phyloP scores from a whole-genome alignment of 2,888 invertebrate genomes.

The Petrolisthes manimaculis region DNA sequence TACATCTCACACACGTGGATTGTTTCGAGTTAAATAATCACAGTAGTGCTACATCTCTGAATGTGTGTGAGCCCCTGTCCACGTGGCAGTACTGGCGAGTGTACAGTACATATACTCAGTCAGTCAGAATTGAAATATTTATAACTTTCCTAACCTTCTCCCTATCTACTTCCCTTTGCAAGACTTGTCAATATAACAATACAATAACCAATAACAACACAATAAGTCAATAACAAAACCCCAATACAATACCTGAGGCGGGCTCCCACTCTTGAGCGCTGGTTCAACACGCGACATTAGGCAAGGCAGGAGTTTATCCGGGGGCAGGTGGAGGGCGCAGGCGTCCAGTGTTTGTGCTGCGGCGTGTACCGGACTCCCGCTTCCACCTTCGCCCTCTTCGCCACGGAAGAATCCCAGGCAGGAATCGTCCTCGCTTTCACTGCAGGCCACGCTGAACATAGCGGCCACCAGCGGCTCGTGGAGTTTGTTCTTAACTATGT shows the following conservation, averaged over 20 bases:
- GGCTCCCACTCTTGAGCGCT: slow-evolving; percentile 53
- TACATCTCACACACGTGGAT: too few relatives aligned
- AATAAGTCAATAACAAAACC: too few relatives aligned
- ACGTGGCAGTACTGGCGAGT: too few relatives aligned
- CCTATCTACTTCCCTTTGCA: too few relatives aligned
- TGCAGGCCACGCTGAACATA: slow-evolving; percentile 79
- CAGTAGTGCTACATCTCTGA: too few relatives aligned
- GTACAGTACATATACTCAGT: too few relatives aligned
- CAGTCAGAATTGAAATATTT: too few relatives aligned
- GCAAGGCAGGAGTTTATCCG: slow-evolving; percentile 81
- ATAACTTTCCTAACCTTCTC: too few relatives aligned
- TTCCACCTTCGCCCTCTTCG: slow-evolving; percentile 77
- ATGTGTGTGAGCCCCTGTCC: too few relatives aligned
- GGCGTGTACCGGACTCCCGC: slow-evolving; percentile 79
- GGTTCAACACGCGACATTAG: slow-evolving; percentile 72
- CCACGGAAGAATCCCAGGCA: slow-evolving; percentile 78
- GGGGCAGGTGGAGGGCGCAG: slow-evolving; percentile 81
- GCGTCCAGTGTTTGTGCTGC: slow-evolving; percentile 82
- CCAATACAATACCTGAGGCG: slow-evolving; percentile 44
- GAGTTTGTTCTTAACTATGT: slow-evolving; percentile 79
- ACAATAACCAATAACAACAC: neutral
- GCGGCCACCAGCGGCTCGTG: slow-evolving; percentile 78
- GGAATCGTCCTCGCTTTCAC: slow-evolving; percentile 75
- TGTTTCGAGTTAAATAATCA: too few relatives aligned
- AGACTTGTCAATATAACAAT: too few relatives aligned